Evolutionary conservation across 35 echinoderm and acorn worm genomes (phyloP), one percentile per base, ranked within the genome.

Genomic region (Amphiura filiformis): DNA sequence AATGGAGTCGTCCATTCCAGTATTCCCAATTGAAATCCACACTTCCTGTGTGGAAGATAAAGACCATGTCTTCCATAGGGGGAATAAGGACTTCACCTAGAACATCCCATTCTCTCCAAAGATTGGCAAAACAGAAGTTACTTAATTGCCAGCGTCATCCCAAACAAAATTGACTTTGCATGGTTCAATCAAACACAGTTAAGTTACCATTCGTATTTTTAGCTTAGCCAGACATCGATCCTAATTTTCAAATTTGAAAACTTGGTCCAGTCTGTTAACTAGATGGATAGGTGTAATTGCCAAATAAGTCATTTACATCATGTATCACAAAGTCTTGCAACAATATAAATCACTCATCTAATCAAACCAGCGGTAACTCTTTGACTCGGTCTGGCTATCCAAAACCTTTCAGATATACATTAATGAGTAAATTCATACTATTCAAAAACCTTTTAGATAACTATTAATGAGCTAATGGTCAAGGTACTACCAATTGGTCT

Each of bases 231-330:
- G 28, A 70, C 61, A n/a, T n/a, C 26, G 61, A 26, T 30, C 4
- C 26, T 30, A 70, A 70, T 70, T 70, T 70, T 70, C 61, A 70
- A 70, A 70, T 70, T 70, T 70, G 61, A 70, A 70, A 70, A 70
- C 61, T 70, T 70, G 11, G 17, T 5, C 61, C 9, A 70, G 4
- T 70, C 26, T 11, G 28, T 30, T 70, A 23, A 70, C 61, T 70
- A 70, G 61, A 70, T 70, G 7, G 26, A 5, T 3, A 30, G 26
- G 61, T n/a, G 61, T 70, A 70, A 70, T 70, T 70, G 26, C 7
- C 28, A 18, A 70, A 70, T 70, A 70, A 70, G 61, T 2, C 61
- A 70, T 23, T 70, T 70, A 70, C 11, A 30, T 30, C 61, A 20
- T 52, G 17, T 30, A 3, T n/a, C 61, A 70, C 61, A 13, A 3